Percentiles rank a stretch among this genome's conserved stretches.
Evolutionary conservation across 2,113 vertebrate species (phyloP).

Genomic region (Oostethus manadensis): DNA sequence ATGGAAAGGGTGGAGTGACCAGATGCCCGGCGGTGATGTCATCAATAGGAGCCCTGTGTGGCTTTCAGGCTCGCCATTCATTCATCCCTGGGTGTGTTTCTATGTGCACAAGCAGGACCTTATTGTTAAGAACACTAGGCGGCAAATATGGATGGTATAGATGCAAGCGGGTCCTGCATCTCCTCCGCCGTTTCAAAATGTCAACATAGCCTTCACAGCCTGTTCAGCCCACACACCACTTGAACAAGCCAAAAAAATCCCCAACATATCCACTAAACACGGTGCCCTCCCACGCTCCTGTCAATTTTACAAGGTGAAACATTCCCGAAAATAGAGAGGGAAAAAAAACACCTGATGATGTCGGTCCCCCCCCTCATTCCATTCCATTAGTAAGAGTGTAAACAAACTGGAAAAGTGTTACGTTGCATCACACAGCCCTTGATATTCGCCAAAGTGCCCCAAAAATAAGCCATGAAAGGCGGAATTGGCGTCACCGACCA

Average conservation of each 20-base stretch:
- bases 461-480: conserved; percentile 63
- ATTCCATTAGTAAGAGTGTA: conserved; percentile 61
- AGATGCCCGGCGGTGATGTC: conserved; percentile 66
- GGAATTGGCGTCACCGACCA: conserved; percentile 50
- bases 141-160: conserved; percentile 24
- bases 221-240: conserved; percentile 40
- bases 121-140: conserved; percentile 37
- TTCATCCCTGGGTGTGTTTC: conserved; percentile 42
- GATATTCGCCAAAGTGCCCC: conserved; percentile 42
- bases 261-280: conserved; percentile 36
- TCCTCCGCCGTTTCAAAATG: conserved; percentile 21
- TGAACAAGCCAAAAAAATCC: conserved; percentile 29
- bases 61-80: conserved; percentile 61
- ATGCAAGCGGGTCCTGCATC: conserved; percentile 28
- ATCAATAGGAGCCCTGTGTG: conserved; percentile 73
- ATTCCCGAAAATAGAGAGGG: conserved; percentile 53
- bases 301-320: conserved; percentile 74
- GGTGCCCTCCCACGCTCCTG: conserved; percentile 43
- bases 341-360: conserved; percentile 67
- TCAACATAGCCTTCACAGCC: conserved; percentile 34
- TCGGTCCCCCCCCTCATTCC: conserved; percentile 35
- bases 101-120: conserved; percentile 10
- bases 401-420: conserved; percentile 68
- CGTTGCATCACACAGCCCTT: conserved; percentile 62
- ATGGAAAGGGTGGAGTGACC: conserved; percentile 61